A percentile compares a stretch with the other conserved stretches of the same genome.
Conservation (phyloP, 2,797 vertebrate genomes). For the Masticophis lateralis region DNA sequence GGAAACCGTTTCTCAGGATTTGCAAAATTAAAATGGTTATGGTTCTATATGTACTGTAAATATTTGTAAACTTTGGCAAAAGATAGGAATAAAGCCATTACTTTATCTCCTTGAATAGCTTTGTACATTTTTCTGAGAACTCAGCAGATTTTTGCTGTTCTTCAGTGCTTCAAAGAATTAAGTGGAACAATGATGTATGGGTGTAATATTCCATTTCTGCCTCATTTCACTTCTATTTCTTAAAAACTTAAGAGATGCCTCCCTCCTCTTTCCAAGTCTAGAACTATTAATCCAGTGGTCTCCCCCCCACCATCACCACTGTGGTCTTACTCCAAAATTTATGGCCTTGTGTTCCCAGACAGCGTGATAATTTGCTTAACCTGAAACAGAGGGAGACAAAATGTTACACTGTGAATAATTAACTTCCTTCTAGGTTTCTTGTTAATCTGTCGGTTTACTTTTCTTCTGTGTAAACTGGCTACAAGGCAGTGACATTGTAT, state of each 20-base stretch:
- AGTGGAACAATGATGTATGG: background rate
- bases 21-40: too few relatives aligned
- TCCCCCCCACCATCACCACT: accelerated
- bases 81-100: background rate
- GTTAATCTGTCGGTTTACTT: background rate
- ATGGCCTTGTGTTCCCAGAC: background rate
- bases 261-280: background rate
- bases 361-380: background rate
- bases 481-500: background rate
- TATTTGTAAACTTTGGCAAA: too few relatives aligned
- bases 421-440: background rate
- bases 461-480: background rate
- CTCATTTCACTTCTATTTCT: background rate
- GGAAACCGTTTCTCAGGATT: too few relatives aligned
- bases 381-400: background rate
- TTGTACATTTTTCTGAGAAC: background rate
- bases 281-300: too few relatives aligned
- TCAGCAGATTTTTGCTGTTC: background rate
- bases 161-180: background rate
- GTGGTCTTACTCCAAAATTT: background rate
- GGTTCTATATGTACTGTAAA: too few relatives aligned
- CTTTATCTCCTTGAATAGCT: background rate
- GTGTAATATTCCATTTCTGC: background rate
- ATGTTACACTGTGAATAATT: background rate
- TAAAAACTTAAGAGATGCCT: background rate